Percentiles rank a stretch among this genome's conserved stretches.
Conservation (phyloP, 2,113 vertebrate genomes). For the Laterallus jamaicensis region DNA sequence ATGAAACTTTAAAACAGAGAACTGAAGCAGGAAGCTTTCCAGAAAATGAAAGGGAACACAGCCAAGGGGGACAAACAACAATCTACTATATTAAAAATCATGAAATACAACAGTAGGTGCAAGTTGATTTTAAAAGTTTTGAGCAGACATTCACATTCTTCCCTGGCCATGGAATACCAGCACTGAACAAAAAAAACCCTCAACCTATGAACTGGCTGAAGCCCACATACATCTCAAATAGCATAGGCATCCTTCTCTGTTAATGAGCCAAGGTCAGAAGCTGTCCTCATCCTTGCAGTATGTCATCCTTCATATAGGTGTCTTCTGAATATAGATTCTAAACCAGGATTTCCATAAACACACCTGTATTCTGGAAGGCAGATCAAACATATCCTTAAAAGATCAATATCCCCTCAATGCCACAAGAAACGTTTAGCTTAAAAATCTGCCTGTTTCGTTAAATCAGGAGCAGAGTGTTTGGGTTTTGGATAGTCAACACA, state of each 20-base stretch:
- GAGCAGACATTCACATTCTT: not conserved
- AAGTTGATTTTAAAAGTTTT: not conserved
- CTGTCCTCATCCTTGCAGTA: not conserved
- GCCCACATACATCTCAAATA: not conserved
- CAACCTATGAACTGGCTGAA: not conserved
- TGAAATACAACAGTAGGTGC: not conserved
- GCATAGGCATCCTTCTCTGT: not conserved
- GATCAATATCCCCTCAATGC: not conserved
- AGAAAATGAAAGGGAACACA: not conserved
- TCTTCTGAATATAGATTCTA: not conserved
- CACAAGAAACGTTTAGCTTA: not conserved
- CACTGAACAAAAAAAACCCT: not conserved
- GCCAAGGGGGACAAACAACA: not conserved
- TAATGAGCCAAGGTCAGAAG: not conserved
- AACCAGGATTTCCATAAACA: not conserved
- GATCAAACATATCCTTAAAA: not conserved
- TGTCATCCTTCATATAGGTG: not conserved
- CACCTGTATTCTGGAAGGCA: not conserved
- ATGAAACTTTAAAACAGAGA: constrained; percentile 8
- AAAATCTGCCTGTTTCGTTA: not conserved
- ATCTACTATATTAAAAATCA: not conserved
- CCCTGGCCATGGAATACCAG: not conserved
- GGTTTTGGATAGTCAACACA: not conserved
- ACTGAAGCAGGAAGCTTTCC: not conserved
- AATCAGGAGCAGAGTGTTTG: not conserved